A percentile compares a stretch with the other conserved stretches of the same genome.
Conservation (phyloP, 2,888 invertebrate genomes). For the Synergus umbraculus region DNA sequence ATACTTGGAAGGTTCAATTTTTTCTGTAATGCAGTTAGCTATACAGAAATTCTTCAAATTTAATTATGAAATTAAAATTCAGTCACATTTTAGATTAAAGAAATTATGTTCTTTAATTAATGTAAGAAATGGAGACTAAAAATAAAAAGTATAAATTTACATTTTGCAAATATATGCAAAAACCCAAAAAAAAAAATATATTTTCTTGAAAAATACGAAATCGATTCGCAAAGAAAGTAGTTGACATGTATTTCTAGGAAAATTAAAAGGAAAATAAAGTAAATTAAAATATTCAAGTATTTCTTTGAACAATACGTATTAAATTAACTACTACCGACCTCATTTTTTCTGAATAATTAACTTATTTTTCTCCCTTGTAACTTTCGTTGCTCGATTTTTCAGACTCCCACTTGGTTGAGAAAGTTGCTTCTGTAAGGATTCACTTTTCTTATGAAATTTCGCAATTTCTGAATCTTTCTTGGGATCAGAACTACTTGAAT, state of each 20-base stretch:
- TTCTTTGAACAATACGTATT: neutral
- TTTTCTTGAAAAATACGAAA: neutral
- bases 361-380: slow-evolving; percentile 90
- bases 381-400: slow-evolving; percentile 84
- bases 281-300: slow-evolving; percentile 11
- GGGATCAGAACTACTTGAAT: slow-evolving; percentile 77
- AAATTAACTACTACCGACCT: slow-evolving; percentile 40
- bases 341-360: slow-evolving; percentile 84
- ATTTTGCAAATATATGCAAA: neutral
- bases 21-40: neutral
- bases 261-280: neutral
- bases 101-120: neutral
- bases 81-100: neutral
- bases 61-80: neutral
- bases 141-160: neutral
- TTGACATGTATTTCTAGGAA: neutral
- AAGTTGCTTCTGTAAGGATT: slow-evolving; percentile 68
- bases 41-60: neutral
- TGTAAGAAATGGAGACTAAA: neutral
- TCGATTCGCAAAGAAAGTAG: neutral
- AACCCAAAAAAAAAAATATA: slow-evolving; percentile 22
- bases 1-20: neutral
- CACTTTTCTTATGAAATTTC: slow-evolving; percentile 72
- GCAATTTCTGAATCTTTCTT: slow-evolving; percentile 66
- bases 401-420: slow-evolving; percentile 73